These are phyloP conservation scores for Anolis sagrei DNA, from an alignment of 2,113 vertebrate genomes.

Conservation along the genomic window DNA sequence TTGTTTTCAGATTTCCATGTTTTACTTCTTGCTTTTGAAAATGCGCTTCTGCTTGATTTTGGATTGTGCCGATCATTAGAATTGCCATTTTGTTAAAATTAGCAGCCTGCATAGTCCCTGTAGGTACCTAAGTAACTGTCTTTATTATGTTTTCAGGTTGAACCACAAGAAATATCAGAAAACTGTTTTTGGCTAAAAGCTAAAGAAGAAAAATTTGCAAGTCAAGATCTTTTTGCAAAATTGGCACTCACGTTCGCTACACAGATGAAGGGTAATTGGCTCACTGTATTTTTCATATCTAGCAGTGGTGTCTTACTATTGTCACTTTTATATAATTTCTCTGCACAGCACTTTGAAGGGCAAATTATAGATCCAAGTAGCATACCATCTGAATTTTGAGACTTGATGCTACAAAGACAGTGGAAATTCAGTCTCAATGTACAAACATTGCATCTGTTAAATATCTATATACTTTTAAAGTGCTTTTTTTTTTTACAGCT, in stretches of 20 bases:
- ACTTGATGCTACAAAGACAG: no score
- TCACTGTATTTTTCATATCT: conserved; percentile 1
- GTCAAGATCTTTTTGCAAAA: conserved; percentile 90
- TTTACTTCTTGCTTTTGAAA: no score
- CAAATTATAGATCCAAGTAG: not conserved
- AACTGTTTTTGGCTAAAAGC: conserved; percentile 98
- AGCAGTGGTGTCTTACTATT: not conserved
- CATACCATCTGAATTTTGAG: no score
- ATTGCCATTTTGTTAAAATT: not conserved
- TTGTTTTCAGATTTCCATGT: no score
- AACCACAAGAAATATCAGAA: conserved; percentile 93
- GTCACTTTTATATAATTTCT: not conserved
- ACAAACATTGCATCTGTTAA: not conserved
- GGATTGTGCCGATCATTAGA: no score
- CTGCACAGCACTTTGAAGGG: not conserved
- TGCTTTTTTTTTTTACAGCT: conserved; percentile 75
- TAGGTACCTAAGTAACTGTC: not conserved
- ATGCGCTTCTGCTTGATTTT: no score
- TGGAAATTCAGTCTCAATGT: not conserved
- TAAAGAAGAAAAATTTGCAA: conserved; percentile 94
- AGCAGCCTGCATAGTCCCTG: not conserved
- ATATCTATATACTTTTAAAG: conserved; percentile 31
- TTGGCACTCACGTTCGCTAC: conserved; percentile 90
- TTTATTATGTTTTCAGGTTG: conserved; percentile 87
- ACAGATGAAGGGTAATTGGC: conserved; percentile 89